These are phyloP conservation scores for Aphelinus certus DNA, from an alignment of 1,140 invertebrate genomes.

Conservation along the genomic window DNA sequence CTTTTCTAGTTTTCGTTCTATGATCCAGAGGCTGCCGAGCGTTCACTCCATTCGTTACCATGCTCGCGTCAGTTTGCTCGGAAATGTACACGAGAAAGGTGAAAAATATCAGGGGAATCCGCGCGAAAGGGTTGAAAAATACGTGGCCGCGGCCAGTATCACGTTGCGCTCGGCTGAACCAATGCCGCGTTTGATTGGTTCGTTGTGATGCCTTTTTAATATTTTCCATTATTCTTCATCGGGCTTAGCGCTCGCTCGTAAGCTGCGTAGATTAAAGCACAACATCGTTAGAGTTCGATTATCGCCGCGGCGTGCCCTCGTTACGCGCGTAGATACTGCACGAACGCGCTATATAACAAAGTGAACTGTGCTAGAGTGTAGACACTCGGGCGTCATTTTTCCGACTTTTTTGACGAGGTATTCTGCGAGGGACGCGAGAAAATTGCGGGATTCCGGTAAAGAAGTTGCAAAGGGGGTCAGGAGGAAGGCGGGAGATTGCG, in stretches of 20 bases:
- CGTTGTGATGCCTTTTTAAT: no score
- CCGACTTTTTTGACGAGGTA: constrained; percentile 18
- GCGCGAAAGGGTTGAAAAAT: no score
- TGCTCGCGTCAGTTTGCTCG: no score
- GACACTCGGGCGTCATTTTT: background rate
- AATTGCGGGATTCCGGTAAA: constrained; percentile 21
- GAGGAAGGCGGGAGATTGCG: background rate
- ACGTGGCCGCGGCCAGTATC: no score
- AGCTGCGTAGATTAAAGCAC: background rate
- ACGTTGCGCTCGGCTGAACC: no score
- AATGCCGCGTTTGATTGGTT: no score
- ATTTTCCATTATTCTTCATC: no score
- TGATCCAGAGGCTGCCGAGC: no score
- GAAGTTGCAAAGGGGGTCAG: background rate
- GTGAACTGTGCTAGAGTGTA: background rate
- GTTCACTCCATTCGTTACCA: no score
- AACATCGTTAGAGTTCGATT: background rate
- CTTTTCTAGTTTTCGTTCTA: no score
- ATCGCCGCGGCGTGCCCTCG: background rate
- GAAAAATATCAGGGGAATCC: no score
- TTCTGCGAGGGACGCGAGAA: constrained; percentile 11
- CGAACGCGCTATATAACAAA: constrained; percentile 2
- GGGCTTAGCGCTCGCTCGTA: background rate
- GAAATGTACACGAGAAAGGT: no score
- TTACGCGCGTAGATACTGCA: background rate